phyloP scores from a whole-genome alignment of 2,113 vertebrate species.

The Ammodytes dubius region DNA sequence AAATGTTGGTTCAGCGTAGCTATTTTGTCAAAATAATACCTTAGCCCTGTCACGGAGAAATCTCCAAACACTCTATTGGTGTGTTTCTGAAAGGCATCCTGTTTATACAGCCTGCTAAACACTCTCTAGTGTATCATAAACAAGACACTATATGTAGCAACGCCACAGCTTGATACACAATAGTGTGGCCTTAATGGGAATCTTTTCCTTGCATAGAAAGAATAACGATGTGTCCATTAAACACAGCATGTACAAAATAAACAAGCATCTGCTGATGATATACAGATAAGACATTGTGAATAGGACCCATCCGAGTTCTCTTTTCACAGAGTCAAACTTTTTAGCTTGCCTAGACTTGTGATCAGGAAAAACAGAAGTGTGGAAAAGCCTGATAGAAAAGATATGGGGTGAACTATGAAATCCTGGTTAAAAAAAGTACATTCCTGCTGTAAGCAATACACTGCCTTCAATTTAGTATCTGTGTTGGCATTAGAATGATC shows the following conservation, averaged over 20 bases:
- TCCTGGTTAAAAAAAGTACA: background rate
- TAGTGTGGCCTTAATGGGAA: conserved; percentile 2
- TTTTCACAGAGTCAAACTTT: conserved; percentile 16
- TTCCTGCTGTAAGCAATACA: too few relatives aligned
- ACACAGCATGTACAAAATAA: conserved; percentile 13
- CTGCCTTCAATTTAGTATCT: background rate
- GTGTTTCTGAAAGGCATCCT: conserved; percentile 67
- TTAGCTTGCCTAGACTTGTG: conserved; percentile 44
- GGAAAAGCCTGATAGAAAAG: conserved; percentile 49
- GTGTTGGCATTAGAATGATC: background rate
- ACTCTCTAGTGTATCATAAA: conserved; percentile 58
- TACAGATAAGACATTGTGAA: conserved; percentile 9
- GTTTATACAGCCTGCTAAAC: conserved; percentile 60
- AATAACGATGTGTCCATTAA: conserved; percentile 40
- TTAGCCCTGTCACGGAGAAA: conserved; percentile 62
- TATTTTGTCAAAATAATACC: conserved; percentile 70
- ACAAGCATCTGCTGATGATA: conserved; percentile 1
- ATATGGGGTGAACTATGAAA: conserved; percentile 22
- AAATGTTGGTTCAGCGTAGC: conserved; percentile 26
- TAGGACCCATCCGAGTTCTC: background rate
- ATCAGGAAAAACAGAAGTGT: conserved; percentile 38
- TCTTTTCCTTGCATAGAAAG: background rate
- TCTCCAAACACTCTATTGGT: conserved; percentile 49
- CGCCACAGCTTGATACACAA: background rate
- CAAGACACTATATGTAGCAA: conserved; percentile 49